Evolutionary conservation across 2,113 vertebrate genomes (phyloP).

Genomic region (Paradisaea rubra): DNA sequence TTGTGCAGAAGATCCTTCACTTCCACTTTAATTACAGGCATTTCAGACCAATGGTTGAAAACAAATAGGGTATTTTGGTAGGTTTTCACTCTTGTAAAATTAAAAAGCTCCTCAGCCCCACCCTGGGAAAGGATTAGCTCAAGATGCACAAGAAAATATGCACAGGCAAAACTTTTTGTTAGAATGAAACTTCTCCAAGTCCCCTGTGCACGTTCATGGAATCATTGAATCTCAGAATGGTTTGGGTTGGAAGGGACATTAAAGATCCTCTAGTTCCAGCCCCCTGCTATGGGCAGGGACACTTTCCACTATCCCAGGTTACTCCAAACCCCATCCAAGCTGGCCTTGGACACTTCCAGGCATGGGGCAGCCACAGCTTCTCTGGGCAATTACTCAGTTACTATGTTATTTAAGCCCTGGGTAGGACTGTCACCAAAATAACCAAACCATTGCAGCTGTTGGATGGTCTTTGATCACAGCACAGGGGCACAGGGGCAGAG

Average conservation of each 20-base stretch:
- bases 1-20: background rate
- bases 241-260: background rate
- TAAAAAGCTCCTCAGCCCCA: background rate
- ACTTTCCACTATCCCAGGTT: background rate
- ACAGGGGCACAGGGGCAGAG: background rate
- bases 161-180: background rate
- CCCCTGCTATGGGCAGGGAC: background rate
- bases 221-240: background rate
- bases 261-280: background rate
- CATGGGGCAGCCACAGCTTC: background rate
- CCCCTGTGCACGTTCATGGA: background rate
- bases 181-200: background rate
- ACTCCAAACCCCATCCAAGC: background rate
- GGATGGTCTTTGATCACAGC: background rate
- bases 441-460: background rate
- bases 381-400: background rate
- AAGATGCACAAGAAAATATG: background rate
- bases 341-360: background rate
- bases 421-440: background rate
- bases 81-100: slow-evolving; percentile 44
- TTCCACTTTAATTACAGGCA: slow-evolving; percentile 19
- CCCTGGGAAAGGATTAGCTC: slow-evolving; percentile 23
- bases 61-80: slow-evolving; percentile 32
- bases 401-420: background rate
- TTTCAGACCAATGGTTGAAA: slow-evolving; percentile 42